phyloP scores from a whole-genome alignment of 1,140 invertebrate genomes.

The Polypedilum pembai region DNA sequence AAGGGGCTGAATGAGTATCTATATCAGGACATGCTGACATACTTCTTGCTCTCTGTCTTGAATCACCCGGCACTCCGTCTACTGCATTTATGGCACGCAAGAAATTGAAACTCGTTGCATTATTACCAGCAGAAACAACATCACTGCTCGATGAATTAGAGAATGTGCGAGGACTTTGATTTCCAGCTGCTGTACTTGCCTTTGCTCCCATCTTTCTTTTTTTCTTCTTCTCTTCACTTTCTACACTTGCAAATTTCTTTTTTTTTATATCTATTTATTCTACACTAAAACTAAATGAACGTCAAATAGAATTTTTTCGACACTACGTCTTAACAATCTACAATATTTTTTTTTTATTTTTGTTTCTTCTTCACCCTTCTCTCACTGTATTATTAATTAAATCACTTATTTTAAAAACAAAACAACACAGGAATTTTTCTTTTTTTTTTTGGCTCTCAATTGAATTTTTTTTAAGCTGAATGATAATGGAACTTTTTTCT shows the following conservation, averaged over 20 bases:
- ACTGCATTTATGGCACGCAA: conserved; percentile 64
- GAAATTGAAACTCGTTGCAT: conserved; percentile 59
- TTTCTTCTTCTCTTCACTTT: not conserved
- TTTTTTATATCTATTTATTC: not conserved
- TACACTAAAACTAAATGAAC: not conserved
- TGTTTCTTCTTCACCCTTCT: too few relatives aligned
- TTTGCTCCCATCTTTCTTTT: conserved; percentile 66
- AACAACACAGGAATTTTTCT: not conserved
- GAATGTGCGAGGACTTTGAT: conserved; percentile 65
- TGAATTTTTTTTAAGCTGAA: too few relatives aligned
- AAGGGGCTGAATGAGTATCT: conserved; percentile 42
- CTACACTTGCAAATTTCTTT: not conserved
- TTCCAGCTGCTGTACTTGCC: conserved; percentile 63
- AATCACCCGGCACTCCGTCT: conserved; percentile 54
- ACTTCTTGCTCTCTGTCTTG: conserved; percentile 70
- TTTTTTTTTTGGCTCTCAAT: not conserved
- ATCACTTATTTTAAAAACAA: conserved; percentile 7
- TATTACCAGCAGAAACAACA: conserved; percentile 47
- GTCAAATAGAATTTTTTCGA: not conserved
- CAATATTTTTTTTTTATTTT: not conserved
- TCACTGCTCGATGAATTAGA: conserved; percentile 65
- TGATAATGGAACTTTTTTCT: too few relatives aligned
- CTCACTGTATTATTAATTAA: not conserved
- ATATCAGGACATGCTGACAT: conserved; percentile 75
- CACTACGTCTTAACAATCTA: not conserved